phyloP scores from a whole-genome alignment of 2,797 vertebrate genomes.

The Balearica regulorum region DNA sequence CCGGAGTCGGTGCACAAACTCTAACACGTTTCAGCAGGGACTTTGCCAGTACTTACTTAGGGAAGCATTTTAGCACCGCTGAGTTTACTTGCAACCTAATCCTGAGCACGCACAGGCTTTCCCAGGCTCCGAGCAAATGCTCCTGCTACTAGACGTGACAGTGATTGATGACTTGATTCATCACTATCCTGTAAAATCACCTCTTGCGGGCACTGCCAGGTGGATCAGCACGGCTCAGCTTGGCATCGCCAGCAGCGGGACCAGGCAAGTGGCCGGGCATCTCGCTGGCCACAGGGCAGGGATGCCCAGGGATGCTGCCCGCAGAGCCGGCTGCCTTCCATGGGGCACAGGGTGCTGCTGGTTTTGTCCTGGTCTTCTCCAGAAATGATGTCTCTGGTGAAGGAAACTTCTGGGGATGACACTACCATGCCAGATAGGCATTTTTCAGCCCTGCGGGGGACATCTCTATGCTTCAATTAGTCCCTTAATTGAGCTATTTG shows the following conservation, averaged over 20 bases:
- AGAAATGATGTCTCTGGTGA: not conserved
- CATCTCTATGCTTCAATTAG: slow-evolving; percentile 31
- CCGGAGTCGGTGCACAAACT: not conserved
- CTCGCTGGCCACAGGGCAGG: not conserved
- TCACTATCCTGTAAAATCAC: slow-evolving; percentile 4
- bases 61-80: slow-evolving; percentile 37
- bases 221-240: not conserved
- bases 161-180: slow-evolving; percentile 66
- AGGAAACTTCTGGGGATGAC: not conserved
- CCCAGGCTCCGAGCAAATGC: not conserved
- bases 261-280: not conserved
- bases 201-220: slow-evolving; percentile 20
- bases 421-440: not conserved
- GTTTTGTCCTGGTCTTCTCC: not conserved
- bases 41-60: slow-evolving; percentile 51
- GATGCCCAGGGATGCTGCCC: slow-evolving; percentile 15
- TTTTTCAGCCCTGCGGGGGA: not conserved
- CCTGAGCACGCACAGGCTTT: slow-evolving; percentile 61
- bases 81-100: slow-evolving; percentile 69
- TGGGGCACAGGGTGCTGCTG: not conserved
- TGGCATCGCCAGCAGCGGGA: not conserved
- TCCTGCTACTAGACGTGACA: slow-evolving; percentile 38
- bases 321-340: not conserved
- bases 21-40: slow-evolving; percentile 24
- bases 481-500: slow-evolving; percentile 55